Conservation (phyloP, 2,888 invertebrate species). For the Troilus luridus region DNA sequence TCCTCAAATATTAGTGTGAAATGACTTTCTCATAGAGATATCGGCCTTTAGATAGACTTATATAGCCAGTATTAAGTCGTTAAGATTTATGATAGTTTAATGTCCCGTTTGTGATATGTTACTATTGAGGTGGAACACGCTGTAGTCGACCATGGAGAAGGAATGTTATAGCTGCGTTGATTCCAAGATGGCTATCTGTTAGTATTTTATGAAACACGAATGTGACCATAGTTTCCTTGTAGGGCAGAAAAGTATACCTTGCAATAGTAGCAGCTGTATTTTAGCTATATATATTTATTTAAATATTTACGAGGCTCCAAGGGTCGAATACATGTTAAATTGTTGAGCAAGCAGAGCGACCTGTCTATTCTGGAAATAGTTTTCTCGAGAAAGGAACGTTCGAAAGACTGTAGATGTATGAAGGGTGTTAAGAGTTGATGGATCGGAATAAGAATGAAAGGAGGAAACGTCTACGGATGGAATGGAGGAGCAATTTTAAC, state of each 20-base stretch:
- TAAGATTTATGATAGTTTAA: neutral
- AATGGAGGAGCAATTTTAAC: too few species aligned
- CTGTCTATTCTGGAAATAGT: neutral
- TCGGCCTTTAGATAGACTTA: neutral
- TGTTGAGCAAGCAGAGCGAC: neutral
- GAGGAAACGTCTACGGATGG: too few species aligned
- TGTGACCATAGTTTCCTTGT: neutral
- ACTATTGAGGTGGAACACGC: neutral
- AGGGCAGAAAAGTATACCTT: neutral
- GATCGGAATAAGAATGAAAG: too few species aligned
- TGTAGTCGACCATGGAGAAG: neutral
- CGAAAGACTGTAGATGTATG: too few species aligned
- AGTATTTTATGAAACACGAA: conserved; percentile 26
- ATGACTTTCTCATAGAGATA: neutral
- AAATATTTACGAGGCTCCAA: neutral
- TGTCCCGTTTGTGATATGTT: neutral
- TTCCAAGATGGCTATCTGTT: neutral
- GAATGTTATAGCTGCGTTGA: neutral
- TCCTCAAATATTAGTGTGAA: neutral
- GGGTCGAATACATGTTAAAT: neutral
- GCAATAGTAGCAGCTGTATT: neutral
- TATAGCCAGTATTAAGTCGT: neutral
- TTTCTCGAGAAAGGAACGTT: too few species aligned
- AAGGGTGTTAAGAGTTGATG: too few species aligned
- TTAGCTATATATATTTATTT: neutral